Evolutionary conservation across 2,888 invertebrate species (phyloP).

Genomic region (Julus scanicus): DNA sequence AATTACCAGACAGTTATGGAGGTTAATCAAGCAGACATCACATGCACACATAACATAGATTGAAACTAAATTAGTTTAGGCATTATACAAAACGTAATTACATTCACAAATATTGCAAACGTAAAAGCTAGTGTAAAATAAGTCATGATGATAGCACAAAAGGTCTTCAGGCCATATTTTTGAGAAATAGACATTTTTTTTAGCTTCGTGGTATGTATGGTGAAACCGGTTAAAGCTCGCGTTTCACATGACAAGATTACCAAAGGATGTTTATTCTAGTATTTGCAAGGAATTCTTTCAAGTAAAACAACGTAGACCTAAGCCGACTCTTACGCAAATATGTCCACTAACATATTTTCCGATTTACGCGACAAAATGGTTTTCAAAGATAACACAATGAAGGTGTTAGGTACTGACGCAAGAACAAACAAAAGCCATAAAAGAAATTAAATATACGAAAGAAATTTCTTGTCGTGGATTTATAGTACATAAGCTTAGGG

Average conservation of each 20-base stretch:
- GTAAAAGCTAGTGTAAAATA: not conserved
- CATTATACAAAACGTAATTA: too few species aligned
- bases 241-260: not conserved
- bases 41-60: not conserved
- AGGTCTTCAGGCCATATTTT: not conserved
- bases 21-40: not conserved
- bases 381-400: not conserved
- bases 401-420: not conserved
- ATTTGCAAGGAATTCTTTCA: not conserved
- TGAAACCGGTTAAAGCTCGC: not conserved
- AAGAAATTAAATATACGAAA: not conserved
- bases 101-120: too few species aligned
- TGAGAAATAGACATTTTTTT: not conserved
- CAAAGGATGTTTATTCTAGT: not conserved
- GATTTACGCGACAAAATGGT: not conserved
- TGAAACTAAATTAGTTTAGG: too few species aligned
- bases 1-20: too few species aligned
- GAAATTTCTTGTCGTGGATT: too few species aligned
- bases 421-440: not conserved
- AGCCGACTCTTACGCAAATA: not conserved
- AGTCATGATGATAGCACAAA: not conserved
- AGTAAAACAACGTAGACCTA: not conserved
- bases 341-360: not conserved
- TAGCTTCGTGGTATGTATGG: not conserved
- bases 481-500: not conserved